Evolutionary conservation across 2,888 invertebrate species (phyloP).

Genomic region (Morinoia aosen): DNA sequence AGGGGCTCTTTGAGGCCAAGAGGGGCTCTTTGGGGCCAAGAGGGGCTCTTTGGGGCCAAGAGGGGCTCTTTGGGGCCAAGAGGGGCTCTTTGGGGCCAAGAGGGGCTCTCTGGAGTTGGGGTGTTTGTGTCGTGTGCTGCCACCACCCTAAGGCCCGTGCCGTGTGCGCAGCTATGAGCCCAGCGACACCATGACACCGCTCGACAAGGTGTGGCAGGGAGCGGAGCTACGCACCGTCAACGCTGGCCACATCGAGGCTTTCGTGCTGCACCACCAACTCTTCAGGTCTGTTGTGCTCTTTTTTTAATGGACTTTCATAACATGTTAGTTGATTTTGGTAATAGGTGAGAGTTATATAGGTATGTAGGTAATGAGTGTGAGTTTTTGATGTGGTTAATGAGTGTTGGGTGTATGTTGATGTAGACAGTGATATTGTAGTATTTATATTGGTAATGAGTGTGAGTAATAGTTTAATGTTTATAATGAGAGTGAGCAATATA

Average conservation of each 20-base stretch:
- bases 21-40: not conserved
- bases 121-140: too few relatives aligned
- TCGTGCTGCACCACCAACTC: conserved; percentile 86
- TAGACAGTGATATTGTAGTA: too few relatives aligned
- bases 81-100: not conserved
- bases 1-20: conserved; percentile 6
- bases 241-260: conserved; percentile 91
- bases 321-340: too few relatives aligned
- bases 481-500: too few relatives aligned
- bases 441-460: too few relatives aligned
- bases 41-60: not conserved
- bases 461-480: too few relatives aligned
- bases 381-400: too few relatives aligned
- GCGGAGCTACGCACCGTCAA: conserved; percentile 89
- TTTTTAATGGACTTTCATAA: not conserved
- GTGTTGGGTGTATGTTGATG: too few relatives aligned
- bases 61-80: not conserved
- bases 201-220: conserved; percentile 94
- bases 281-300: conserved; percentile 80
- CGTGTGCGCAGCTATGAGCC: conserved; percentile 79
- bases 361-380: too few relatives aligned
- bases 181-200: conserved; percentile 83
- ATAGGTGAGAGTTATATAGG: too few relatives aligned
- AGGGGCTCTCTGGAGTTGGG: too few relatives aligned
- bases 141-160: not conserved